phyloP scores from a whole-genome alignment of 2,888 invertebrate species.

The Drosophila longiperda region DNA sequence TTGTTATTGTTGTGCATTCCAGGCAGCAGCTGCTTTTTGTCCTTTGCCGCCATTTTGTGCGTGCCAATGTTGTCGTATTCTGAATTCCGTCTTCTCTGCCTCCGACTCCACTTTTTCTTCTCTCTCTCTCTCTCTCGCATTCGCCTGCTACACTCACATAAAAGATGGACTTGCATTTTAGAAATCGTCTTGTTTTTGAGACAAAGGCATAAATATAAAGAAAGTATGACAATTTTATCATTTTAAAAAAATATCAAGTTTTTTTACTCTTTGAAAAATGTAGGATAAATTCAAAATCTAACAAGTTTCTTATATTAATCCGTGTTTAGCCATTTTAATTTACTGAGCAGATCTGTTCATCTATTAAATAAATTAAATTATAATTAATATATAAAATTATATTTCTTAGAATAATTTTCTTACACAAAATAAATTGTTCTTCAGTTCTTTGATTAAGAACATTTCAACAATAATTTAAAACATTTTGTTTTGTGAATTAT shows the following conservation, averaged over 20 bases:
- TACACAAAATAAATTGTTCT: background rate
- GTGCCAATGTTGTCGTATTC: conserved; percentile 43
- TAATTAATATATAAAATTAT: background rate
- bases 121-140: background rate
- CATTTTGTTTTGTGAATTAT: background rate
- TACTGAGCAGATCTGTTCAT: background rate
- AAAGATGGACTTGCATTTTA: background rate
- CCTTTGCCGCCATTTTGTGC: conserved; percentile 80
- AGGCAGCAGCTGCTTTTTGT: conserved; percentile 77
- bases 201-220: background rate
- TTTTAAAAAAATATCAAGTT: background rate
- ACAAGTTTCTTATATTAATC: background rate
- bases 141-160: background rate
- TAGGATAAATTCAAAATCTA: background rate
- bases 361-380: background rate
- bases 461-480: background rate
- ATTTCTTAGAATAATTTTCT: background rate
- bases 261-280: background rate
- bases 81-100: conserved; percentile 5
- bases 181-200: background rate
- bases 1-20: conserved; percentile 33
- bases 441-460: background rate
- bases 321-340: no score
- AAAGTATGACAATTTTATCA: background rate
- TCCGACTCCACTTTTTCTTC: conserved; percentile 5